Base-by-base conservation (phyloP, 2,888 invertebrate genomes). In the Agrypnus murinus region DNA sequence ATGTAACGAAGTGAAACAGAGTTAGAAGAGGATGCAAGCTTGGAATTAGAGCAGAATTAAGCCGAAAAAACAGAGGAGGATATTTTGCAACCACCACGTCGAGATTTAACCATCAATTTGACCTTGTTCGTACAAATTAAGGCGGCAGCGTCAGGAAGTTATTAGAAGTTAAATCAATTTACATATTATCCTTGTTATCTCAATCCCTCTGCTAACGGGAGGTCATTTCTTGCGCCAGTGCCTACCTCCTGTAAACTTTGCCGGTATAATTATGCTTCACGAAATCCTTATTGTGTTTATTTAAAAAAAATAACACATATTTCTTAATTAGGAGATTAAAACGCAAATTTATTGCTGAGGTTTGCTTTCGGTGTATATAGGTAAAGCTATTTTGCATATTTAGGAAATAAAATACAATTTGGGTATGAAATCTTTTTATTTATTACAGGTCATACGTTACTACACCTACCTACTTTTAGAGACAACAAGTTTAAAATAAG, bases 161-260 rank as follows among this genome's bases (percentile, higher is more conserved):
- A 59, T 59, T 59, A 59, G 43, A 59, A 43, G 58, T 59, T 59
- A 59, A 59, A 59, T 59, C 43, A 59, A 59, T 59, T 59, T 59
- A 25, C 58, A 59, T 59, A 59, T 59, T 59, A 59, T 59, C 58
- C 43, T 43, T 43, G 58, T 59, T 59, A 40, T 59, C 58, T 40
- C 25, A 40, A 25, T 59, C 36, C 31, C 31, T n/a, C n/a, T 19
- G 17, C 55, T 55, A 36, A 36, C 25, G n/a, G 31, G 34, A 34
- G 55, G 32, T 19, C 55, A 17, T 36, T 55, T 55, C 55, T 55
- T 55, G 55, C 36, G 55, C 55, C 15, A n/a, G 2, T 36, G 36
- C 55, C 5, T 25, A 5, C 25, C 25, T 25, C 25, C 25, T 12
- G 40, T 7, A 40, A 10, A 12, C 19, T 48, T 48, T 48, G 25